Percentiles rank a stretch among this genome's conserved stretches.
phyloP scores from a whole-genome alignment of 2,888 invertebrate genomes.

The Drosophila testacea region DNA sequence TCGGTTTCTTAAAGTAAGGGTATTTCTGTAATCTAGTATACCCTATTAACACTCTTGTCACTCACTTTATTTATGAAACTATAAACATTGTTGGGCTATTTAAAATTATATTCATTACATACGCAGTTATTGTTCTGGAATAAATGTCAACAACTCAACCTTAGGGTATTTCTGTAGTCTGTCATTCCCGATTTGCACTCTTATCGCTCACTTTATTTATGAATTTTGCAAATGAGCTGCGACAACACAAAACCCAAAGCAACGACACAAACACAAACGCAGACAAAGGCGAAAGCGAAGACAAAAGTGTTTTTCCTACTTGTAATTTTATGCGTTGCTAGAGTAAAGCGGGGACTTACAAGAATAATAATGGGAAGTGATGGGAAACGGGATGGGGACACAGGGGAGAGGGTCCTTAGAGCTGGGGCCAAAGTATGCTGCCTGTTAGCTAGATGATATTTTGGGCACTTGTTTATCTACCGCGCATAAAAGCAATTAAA shows the following conservation, averaged over 20 bases:
- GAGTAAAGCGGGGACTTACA: slow-evolving; percentile 22
- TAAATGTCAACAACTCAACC: too few species aligned
- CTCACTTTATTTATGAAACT: too few species aligned
- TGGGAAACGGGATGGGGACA: too few species aligned
- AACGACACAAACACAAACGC: slow-evolving; percentile 23
- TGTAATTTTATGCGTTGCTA: slow-evolving; percentile 47
- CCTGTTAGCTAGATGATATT: slow-evolving; percentile 29
- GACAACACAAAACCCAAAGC: slow-evolving; percentile 36
- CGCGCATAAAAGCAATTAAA: slow-evolving; percentile 74
- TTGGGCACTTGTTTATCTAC: slow-evolving; percentile 57
- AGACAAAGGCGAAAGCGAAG: slow-evolving; percentile 25
- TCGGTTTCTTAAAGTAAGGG: too few species aligned
- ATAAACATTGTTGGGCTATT: too few species aligned
- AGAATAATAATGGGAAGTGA: background rate
- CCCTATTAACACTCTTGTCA: too few species aligned
- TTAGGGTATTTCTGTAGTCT: background rate
- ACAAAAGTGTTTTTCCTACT: slow-evolving; percentile 35
- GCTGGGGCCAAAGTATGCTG: slow-evolving; percentile 25
- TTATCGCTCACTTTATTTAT: slow-evolving; percentile 32
- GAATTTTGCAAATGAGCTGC: slow-evolving; percentile 59
- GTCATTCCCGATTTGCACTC: background rate
- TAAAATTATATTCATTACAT: too few species aligned
- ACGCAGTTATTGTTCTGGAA: too few species aligned
- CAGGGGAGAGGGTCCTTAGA: background rate
- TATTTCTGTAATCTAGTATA: too few species aligned